A percentile compares a stretch with the other conserved stretches of the same genome.
Evolutionary conservation across 2,797 vertebrate species (phyloP).

Genomic region (Phrynocephalus vlangalii): DNA sequence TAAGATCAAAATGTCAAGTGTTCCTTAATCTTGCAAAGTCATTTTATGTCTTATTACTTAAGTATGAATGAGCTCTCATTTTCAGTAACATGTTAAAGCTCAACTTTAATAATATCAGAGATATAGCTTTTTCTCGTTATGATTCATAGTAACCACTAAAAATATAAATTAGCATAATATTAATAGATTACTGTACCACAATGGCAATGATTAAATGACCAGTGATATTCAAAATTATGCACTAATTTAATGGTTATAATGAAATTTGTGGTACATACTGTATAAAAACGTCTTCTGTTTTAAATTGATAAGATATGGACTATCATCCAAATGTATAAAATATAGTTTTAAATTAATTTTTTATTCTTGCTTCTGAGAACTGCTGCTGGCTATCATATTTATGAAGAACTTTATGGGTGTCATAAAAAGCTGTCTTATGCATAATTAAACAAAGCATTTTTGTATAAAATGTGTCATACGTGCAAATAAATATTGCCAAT

Average conservation of each 20-base stretch:
- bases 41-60: constrained; percentile 51
- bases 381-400: background rate
- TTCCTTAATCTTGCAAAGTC: constrained; percentile 32
- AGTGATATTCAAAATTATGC: constrained; percentile 1
- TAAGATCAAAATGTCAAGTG: constrained; percentile 20
- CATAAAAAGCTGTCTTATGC: background rate
- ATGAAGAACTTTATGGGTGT: constrained; percentile 1
- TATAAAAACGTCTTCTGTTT: constrained; percentile 13
- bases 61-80: constrained; percentile 36
- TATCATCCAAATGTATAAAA: background rate
- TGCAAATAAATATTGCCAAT: background rate
- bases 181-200: constrained; percentile 9
- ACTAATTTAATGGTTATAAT: background rate
- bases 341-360: constrained; percentile 12
- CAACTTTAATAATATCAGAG: constrained; percentile 2
- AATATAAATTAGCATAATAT: constrained; percentile 32
- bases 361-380: constrained; percentile 10
- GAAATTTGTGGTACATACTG: background rate
- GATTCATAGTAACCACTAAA: constrained; percentile 41
- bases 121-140: constrained; percentile 27
- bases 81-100: constrained; percentile 23
- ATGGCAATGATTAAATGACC: constrained; percentile 4
- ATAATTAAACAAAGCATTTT: background rate
- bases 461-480: constrained; percentile 5
- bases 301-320: rapidly evolving